These are phyloP conservation scores for Uropsilus gracilis DNA, from an alignment of 2,113 vertebrate species.

Conservation along the genomic window DNA sequence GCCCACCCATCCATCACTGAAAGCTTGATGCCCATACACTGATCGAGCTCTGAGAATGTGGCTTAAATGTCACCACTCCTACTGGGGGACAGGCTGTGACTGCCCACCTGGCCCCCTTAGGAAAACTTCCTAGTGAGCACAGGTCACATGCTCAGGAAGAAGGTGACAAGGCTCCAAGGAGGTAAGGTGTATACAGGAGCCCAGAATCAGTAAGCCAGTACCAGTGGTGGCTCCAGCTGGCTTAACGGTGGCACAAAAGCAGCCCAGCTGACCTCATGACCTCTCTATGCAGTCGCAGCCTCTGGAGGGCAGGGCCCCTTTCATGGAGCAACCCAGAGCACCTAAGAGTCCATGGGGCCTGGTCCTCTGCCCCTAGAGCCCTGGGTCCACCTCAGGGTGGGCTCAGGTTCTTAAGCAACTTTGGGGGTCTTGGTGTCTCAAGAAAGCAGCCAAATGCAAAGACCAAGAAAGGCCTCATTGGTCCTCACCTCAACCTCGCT, in stretches of 20 bases:
- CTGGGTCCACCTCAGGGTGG: background rate
- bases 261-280: background rate
- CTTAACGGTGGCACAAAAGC: background rate
- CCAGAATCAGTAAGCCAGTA: background rate
- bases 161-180: background rate
- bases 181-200: background rate
- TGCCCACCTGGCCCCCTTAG: background rate
- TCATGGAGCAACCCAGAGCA: no score
- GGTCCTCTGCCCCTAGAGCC: background rate
- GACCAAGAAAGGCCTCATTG: background rate
- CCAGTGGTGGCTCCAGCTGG: background rate
- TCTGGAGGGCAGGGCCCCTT: background rate
- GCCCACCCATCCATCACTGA: background rate
- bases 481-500: background rate
- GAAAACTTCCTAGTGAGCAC: background rate
- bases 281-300: background rate
- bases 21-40: fast-evolving
- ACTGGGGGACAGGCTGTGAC: background rate
- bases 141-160: background rate
- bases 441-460: background rate
- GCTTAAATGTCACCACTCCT: background rate
- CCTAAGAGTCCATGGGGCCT: fast-evolving
- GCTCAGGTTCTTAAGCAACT: background rate
- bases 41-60: background rate
- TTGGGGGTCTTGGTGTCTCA: background rate